phyloP scores from a whole-genome alignment of 2,113 vertebrate genomes.

The Alexandromys fortis region DNA sequence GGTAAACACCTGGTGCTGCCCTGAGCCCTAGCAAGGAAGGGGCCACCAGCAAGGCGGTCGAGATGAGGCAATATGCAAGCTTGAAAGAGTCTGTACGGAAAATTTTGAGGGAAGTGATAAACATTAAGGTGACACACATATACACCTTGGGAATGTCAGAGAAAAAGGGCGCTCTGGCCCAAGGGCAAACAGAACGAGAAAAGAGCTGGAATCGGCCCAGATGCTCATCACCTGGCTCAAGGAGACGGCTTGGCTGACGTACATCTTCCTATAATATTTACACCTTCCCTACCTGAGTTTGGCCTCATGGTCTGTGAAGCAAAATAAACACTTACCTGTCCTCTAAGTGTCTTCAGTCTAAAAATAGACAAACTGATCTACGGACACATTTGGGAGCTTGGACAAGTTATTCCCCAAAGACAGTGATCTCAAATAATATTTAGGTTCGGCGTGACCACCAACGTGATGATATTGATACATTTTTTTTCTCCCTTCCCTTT shows the following conservation, averaged over 20 bases:
- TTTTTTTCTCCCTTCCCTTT: conserved; percentile 46
- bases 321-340: conserved; percentile 62
- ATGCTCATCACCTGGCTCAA: conserved; percentile 56
- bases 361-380: conserved; percentile 61
- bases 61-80: not conserved
- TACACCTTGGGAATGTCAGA: not conserved
- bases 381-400: conserved; percentile 26
- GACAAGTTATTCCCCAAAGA: conserved; percentile 51
- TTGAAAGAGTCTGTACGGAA: conserved; percentile 2
- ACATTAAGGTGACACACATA: not conserved
- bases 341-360: conserved; percentile 64
- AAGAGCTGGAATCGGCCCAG: conserved; percentile 65
- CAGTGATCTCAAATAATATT: conserved; percentile 17
- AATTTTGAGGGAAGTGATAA: conserved; percentile 37
- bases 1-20: not conserved
- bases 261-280: conserved; percentile 61
- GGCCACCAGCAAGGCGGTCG: not conserved
- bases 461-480: conserved; percentile 34
- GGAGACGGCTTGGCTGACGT: conserved; percentile 64
- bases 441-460: conserved; percentile 30
- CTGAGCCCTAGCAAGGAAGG: not conserved
- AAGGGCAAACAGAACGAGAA: conserved; percentile 73
- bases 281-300: conserved; percentile 52
- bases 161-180: conserved; percentile 57
- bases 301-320: conserved; percentile 51